Percentiles rank a stretch among this genome's conserved stretches.
phyloP scores from a whole-genome alignment of 2,888 invertebrate genomes.

The Lomographa bimaculata region DNA sequence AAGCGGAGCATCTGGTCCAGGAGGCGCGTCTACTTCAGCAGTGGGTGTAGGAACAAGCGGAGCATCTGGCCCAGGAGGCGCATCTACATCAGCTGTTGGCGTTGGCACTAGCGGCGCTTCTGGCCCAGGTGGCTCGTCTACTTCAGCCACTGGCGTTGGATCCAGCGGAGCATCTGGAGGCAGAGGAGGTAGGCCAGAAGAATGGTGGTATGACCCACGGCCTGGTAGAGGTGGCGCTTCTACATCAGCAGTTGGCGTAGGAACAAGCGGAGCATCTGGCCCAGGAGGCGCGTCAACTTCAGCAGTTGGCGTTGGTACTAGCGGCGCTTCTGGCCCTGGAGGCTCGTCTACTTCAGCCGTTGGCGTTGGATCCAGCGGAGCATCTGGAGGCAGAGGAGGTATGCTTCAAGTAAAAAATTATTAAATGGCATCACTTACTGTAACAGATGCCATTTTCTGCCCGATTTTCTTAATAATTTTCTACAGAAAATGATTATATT shows the following conservation, averaged over 20 bases:
- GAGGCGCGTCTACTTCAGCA: not conserved
- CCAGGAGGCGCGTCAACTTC: not conserved
- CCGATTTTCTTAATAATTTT: too few relatives aligned
- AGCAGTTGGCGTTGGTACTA: constrained; percentile 1
- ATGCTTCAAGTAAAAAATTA: too few relatives aligned
- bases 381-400: not conserved
- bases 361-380: not conserved
- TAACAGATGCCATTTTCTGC: too few relatives aligned
- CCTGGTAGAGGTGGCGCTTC: too few relatives aligned
- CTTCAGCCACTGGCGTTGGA: too few relatives aligned
- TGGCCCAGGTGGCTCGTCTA: too few relatives aligned
- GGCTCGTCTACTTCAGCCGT: not conserved
- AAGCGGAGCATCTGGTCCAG: not conserved
- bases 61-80: not conserved
- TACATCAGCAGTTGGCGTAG: not conserved
- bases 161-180: too few relatives aligned
- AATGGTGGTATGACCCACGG: too few relatives aligned
- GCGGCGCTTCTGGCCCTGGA: not conserved
- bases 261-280: not conserved
- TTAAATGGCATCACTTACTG: too few relatives aligned
- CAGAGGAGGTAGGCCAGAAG: too few relatives aligned
- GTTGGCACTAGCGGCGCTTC: too few relatives aligned
- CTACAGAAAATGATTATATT: too few relatives aligned
- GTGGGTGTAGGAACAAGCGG: not conserved
- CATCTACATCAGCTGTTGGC: not conserved